phyloP scores from a whole-genome alignment of 2,797 vertebrate genomes.

The Eleutherodactylus coqui region DNA sequence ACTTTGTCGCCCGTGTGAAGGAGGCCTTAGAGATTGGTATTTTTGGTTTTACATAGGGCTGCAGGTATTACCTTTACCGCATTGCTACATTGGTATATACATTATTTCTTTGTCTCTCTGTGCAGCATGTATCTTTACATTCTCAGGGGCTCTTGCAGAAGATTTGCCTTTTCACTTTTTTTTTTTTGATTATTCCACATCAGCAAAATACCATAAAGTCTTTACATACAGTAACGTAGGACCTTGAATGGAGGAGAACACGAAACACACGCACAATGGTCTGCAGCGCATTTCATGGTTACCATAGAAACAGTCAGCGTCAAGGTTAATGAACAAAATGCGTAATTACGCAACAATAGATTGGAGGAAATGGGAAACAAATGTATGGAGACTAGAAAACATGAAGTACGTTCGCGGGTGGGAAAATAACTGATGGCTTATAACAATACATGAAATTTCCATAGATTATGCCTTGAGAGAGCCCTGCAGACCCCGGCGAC shows the following conservation, averaged over 20 bases:
- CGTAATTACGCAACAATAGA: constrained; percentile 49
- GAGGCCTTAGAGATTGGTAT: neutral
- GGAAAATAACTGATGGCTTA: neutral
- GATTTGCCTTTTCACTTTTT: neutral
- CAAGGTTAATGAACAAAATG: constrained; percentile 53
- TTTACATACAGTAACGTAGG: constrained; percentile 18
- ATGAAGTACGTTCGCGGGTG: neutral
- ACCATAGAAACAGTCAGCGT: constrained; percentile 44
- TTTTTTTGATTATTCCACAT: neutral
- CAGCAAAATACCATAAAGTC: neutral
- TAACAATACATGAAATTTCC: neutral
- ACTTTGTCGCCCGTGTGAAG: too few relatives aligned
- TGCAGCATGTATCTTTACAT: neutral
- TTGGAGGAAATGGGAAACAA: constrained; percentile 34
- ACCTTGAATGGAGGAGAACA: constrained; percentile 42
- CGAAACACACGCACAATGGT: constrained; percentile 32
- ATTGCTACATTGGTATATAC: neutral
- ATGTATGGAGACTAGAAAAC: constrained; percentile 11
- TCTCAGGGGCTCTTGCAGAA: neutral
- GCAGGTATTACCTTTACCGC: neutral
- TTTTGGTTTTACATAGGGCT: neutral
- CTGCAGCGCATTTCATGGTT: constrained; percentile 43
- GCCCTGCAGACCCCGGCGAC: neutral
- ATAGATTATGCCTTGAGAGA: neutral
- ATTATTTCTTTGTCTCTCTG: neutral